phyloP scores from a whole-genome alignment of 2,888 invertebrate genomes.

The Amphipoea oculea region DNA sequence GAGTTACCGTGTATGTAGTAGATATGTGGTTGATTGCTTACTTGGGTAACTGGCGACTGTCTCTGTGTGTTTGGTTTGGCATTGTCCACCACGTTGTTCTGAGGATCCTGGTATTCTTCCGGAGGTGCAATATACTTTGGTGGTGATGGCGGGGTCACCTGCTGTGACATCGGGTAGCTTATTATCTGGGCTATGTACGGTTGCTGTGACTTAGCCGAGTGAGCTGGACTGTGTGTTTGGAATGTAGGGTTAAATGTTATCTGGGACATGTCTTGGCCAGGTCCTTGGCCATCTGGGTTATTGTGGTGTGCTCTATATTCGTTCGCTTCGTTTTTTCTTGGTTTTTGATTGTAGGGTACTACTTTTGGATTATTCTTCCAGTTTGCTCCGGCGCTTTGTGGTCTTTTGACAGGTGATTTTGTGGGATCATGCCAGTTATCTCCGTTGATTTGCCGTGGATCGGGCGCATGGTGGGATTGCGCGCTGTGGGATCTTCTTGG shows the following conservation, averaged over 20 bases:
- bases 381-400: conserved; percentile 85
- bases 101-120: conserved; percentile 88
- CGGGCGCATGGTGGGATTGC: conserved; percentile 81
- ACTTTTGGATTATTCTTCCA: conserved; percentile 88
- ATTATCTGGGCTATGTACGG: conserved; percentile 89
- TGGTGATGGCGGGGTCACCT: conserved; percentile 85
- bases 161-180: conserved; percentile 87
- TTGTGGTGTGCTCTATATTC: conserved; percentile 80
- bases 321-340: conserved; percentile 81
- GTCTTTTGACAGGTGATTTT: conserved; percentile 86
- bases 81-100: conserved; percentile 80
- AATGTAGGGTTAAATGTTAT: conserved; percentile 89
- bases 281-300: conserved; percentile 74
- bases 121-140: conserved; percentile 88
- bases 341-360: conserved; percentile 83
- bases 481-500: conserved; percentile 83
- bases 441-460: conserved; percentile 81
- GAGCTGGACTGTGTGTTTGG: conserved; percentile 89
- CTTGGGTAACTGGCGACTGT: conserved; percentile 73
- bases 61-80: conserved; percentile 74
- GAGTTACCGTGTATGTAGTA: conserved; percentile 87
- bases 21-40: conserved; percentile 81
- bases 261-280: conserved; percentile 84
- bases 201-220: conserved; percentile 83
- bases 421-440: conserved; percentile 85